Evolutionary conservation across 2,888 invertebrate genomes (phyloP).

Genomic region (Lycophotia porphyrea): DNA sequence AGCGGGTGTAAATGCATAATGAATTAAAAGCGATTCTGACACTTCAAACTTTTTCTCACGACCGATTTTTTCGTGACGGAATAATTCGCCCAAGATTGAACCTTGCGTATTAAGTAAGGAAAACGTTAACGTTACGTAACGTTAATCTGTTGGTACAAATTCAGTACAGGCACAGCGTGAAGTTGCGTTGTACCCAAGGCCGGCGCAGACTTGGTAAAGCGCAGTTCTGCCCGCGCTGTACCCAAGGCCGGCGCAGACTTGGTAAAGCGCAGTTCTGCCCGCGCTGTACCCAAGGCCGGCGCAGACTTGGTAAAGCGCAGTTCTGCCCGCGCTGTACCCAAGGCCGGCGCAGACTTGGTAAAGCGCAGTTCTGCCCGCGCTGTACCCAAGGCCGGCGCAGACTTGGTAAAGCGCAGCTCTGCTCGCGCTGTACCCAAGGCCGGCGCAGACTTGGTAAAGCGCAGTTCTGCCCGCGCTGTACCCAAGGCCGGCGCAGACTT

Average conservation of each 20-base stretch:
- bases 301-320: background rate
- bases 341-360: background rate
- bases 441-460: background rate
- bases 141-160: conserved; percentile 1
- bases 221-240: too few relatives aligned
- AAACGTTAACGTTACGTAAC: conserved; percentile 4
- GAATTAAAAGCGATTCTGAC: background rate
- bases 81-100: background rate
- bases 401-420: background rate
- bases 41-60: background rate
- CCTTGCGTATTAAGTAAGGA: background rate
- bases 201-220: background rate
- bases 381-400: too few relatives aligned
- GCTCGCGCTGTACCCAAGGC: too few relatives aligned
- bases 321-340: too few relatives aligned
- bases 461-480: too few relatives aligned
- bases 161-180: too few relatives aligned
- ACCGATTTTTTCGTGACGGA: background rate
- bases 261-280: background rate
- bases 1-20: background rate
- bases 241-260: background rate
- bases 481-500: background rate
- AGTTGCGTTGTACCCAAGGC: too few relatives aligned
- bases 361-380: too few relatives aligned
- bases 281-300: too few relatives aligned